Percentiles rank a stretch among this genome's conserved stretches.
Conservation (phyloP, 2,888 invertebrate genomes). For the Trissolcus japonicus region DNA sequence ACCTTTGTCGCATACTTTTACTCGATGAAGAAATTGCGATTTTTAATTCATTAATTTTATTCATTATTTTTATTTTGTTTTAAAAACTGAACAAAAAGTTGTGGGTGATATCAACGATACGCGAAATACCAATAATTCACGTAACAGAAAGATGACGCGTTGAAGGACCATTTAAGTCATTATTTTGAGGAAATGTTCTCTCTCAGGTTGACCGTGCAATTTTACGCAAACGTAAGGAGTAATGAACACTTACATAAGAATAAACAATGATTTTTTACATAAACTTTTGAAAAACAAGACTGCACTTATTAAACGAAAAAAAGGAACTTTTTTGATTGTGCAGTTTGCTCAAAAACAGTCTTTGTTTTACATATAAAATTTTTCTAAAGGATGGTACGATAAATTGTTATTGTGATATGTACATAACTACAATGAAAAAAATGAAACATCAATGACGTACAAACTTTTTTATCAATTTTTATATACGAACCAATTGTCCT, state of each 20-base stretch:
- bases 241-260: conserved; percentile 26
- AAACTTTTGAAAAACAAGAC: conserved; percentile 24
- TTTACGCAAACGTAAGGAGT: conserved; percentile 41
- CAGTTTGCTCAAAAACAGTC: too few relatives aligned
- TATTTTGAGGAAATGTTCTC: conserved; percentile 28
- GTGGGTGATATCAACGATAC: conserved; percentile 24
- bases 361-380: background rate
- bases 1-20: conserved; percentile 14
- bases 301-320: conserved; percentile 2
- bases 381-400: conserved; percentile 30
- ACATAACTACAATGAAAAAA: conserved; percentile 38
- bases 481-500: conserved; percentile 19
- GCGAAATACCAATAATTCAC: conserved; percentile 30
- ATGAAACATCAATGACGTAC: conserved; percentile 44
- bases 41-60: too few relatives aligned
- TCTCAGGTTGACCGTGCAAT: conserved; percentile 52
- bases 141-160: conserved; percentile 7
- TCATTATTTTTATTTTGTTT: background rate
- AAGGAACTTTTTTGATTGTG: conserved; percentile 8
- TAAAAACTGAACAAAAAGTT: conserved; percentile 5
- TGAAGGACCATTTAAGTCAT: conserved; percentile 18
- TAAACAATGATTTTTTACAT: conserved; percentile 12
- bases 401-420: conserved; percentile 51
- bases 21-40: too few relatives aligned
- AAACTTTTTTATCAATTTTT: conserved; percentile 42